Conservation (phyloP, 1,140 invertebrate species). For the Phocides pigmalion region DNA sequence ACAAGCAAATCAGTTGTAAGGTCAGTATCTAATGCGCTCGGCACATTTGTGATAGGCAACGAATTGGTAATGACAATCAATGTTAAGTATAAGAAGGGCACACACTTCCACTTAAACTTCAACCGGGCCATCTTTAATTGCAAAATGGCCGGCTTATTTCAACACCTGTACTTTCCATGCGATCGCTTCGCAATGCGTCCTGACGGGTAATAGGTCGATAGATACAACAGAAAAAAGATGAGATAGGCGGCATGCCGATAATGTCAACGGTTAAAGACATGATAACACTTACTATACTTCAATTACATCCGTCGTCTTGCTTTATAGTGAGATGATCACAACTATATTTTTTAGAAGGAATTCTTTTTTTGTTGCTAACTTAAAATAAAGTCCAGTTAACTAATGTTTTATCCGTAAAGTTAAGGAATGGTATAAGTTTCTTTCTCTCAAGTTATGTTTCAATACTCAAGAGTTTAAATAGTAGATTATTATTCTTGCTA, state of each 20-base stretch:
- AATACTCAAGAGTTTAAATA: too few relatives aligned
- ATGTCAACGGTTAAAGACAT: slow-evolving; percentile 43
- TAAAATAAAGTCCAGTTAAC: too few relatives aligned
- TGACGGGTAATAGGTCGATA: slow-evolving; percentile 46
- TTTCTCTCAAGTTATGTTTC: too few relatives aligned
- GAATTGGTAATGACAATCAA: slow-evolving; percentile 12
- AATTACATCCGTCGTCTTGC: slow-evolving; percentile 7
- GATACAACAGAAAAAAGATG: slow-evolving; percentile 34
- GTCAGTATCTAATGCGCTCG: not conserved
- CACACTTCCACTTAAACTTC: slow-evolving; percentile 56
- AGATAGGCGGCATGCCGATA: slow-evolving; percentile 46
- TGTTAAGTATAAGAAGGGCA: slow-evolving; percentile 8
- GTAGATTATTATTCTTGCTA: too few relatives aligned
- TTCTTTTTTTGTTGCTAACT: not conserved
- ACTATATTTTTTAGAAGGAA: not conserved
- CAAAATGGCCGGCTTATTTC: slow-evolving; percentile 46
- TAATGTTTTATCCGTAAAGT: too few relatives aligned
- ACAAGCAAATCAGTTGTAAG: too few relatives aligned
- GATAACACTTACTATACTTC: slow-evolving; percentile 42
- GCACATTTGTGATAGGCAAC: slow-evolving; percentile 6
- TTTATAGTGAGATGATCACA: not conserved
- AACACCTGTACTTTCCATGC: slow-evolving; percentile 44
- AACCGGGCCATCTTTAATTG: slow-evolving; percentile 58
- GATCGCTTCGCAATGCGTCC: slow-evolving; percentile 43
- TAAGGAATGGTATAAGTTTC: too few relatives aligned